Evolutionary conservation across 2,888 invertebrate species (phyloP), one percentile per base, ranked within the genome.

Genomic region (Polydrusus pterygomalis): DNA sequence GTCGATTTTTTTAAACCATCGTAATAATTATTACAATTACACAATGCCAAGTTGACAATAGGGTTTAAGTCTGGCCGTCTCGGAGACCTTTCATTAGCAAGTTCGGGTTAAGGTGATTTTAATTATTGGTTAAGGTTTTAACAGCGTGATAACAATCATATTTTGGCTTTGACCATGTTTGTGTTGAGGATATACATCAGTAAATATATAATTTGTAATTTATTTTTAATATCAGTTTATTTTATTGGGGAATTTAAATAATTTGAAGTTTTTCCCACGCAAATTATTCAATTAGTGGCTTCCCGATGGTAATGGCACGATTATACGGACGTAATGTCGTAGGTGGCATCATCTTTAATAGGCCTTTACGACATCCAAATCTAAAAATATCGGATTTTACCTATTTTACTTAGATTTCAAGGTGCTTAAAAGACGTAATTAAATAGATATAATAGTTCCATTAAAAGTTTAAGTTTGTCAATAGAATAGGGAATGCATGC

Each of bases 341-440:
- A 20, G 68, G 68, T 40, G 40, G 20, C n/a, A 67, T 67, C 51
- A 38, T 67, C 51, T 51, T 54, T 67, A 67, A 38, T 67, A 13
- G 25, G 49, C 38, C 40, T 67, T 67, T 51, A 54, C 67, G 51
- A 20, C 67, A 54, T 15, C 17, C 7, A 25, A 30, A 45, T 18
- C 62, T 11, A 62, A 20, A 62, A 62, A 34, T 34, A 34, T 34
- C 15, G 56, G 5, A 34, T 56, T 56, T 9, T 15, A 56, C 56
- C 30, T 3, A 25, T 25, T 25, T 25, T 25, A 25, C 25, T 56
- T n/a, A n/a, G 15, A 9, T 56, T 56, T 56, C 15, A 56, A 56
- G 8, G 56, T 56, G 34, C 34, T 34, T 15, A 15, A 25, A 56
- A 34, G 30, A n/a, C n/a, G n/a, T n/a, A n/a, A n/a, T n/a, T n/a